Conservation (phyloP, 2,797 vertebrate species). For the Darevskia nairensis region DNA sequence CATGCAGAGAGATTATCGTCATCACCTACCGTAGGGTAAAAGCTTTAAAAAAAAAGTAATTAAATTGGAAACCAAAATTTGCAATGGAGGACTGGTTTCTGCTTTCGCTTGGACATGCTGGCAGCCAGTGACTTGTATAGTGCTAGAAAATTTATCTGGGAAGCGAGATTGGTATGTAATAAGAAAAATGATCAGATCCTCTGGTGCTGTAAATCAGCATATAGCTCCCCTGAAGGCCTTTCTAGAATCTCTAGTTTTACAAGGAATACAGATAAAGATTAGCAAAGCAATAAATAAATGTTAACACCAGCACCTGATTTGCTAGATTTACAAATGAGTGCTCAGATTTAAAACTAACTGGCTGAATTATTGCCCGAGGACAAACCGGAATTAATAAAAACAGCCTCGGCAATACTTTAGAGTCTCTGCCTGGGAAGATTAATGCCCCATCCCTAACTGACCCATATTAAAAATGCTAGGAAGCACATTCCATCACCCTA, state of each 20-base stretch:
- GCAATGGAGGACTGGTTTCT: background rate
- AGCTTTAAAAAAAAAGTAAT: background rate
- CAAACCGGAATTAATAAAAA: conserved; percentile 38
- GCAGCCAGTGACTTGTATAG: conserved; percentile 30
- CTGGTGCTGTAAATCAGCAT: conserved; percentile 24
- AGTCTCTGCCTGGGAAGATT: conserved; percentile 39
- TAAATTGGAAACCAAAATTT: background rate
- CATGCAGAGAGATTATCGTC: background rate
- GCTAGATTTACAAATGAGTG: conserved; percentile 26
- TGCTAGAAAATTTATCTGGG: conserved; percentile 18
- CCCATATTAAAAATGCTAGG: conserved; percentile 21
- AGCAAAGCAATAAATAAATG: conserved; percentile 42
- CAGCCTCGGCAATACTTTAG: conserved; percentile 24
- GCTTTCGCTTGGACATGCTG: background rate
- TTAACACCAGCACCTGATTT: conserved; percentile 16
- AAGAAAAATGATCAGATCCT: conserved; percentile 14
- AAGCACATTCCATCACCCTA: conserved; percentile 28
- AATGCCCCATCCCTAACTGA: conserved; percentile 21
- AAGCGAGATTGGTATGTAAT: background rate
- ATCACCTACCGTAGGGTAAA: conserved; percentile 7
- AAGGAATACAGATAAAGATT: conserved; percentile 23
- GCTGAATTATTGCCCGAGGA: conserved; percentile 19
- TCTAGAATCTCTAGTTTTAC: conserved; percentile 38
- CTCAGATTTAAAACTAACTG: conserved; percentile 32
- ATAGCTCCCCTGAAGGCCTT: background rate